These are phyloP conservation scores for Fregetta grallaria DNA, from an alignment of 2,113 vertebrate genomes.

Conservation along the genomic window DNA sequence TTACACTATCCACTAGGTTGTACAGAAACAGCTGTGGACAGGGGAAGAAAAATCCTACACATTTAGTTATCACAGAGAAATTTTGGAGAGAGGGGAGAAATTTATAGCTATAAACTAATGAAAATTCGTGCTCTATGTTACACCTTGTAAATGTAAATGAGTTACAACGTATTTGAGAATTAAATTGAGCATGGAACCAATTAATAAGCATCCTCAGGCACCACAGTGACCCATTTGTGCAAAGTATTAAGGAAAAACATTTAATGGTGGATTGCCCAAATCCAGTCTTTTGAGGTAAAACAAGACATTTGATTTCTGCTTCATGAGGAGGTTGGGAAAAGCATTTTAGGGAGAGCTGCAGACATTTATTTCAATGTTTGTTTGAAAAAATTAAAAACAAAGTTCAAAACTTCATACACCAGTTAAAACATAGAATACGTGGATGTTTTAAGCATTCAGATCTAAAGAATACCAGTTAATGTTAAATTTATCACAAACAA, in stretches of 20 bases:
- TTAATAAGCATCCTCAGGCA: background rate
- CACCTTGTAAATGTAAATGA: background rate
- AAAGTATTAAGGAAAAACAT: background rate
- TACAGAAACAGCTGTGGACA: background rate
- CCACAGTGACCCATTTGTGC: background rate
- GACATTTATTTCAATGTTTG: background rate
- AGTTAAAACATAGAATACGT: background rate
- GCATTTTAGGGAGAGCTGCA: background rate
- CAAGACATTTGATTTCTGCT: background rate
- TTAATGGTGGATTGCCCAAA: background rate
- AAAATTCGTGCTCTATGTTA: background rate
- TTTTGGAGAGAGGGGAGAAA: background rate
- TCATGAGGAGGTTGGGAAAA: background rate
- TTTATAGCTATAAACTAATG: background rate
- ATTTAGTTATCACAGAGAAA: background rate
- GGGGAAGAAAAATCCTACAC: background rate
- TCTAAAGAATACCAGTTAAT: background rate
- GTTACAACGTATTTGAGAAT: background rate
- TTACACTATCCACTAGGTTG: background rate
- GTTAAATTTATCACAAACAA: background rate
- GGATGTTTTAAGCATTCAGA: background rate
- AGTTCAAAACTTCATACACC: background rate
- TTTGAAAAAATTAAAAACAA: background rate
- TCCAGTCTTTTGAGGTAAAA: background rate
- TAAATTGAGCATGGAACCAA: background rate